Evolutionary conservation across 2,888 invertebrate genomes (phyloP).

Genomic region (Sipha maydis): DNA sequence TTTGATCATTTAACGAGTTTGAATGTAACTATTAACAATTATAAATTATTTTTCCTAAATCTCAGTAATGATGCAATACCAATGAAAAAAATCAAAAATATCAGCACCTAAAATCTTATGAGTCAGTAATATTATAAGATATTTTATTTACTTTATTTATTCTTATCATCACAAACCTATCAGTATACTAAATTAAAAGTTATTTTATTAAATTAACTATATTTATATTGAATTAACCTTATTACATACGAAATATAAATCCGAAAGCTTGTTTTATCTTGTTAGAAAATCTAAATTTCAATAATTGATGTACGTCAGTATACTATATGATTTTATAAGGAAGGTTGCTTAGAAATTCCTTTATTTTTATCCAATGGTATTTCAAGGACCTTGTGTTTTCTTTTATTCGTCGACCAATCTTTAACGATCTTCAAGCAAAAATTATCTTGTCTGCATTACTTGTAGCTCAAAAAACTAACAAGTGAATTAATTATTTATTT

Average conservation of each 20-base stretch:
- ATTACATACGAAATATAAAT: not conserved
- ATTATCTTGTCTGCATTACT: not conserved
- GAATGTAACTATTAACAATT: constrained; percentile 21
- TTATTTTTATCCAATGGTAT: constrained; percentile 27
- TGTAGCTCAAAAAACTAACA: constrained; percentile 26
- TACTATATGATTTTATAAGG: constrained; percentile 28
- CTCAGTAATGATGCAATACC: constrained; percentile 16
- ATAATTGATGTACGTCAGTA: constrained; percentile 7
- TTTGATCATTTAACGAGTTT: not conserved
- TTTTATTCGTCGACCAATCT: constrained; percentile 36
- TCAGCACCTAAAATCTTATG: not conserved
- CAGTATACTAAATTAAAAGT: not conserved
- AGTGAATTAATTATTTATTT: constrained; percentile 38
- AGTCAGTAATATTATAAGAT: not conserved
- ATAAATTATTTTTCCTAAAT: constrained; percentile 23
- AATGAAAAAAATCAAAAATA: not conserved
- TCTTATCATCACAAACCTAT: not conserved
- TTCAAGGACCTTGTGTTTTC: constrained; percentile 37
- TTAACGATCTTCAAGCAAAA: constrained; percentile 25
- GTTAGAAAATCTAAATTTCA: constrained; percentile 21
- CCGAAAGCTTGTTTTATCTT: not conserved
- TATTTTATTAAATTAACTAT: not conserved
- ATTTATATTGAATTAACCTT: not conserved
- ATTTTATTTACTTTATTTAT: not conserved
- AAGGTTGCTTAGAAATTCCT: not conserved